A percentile compares a stretch with the other conserved stretches of the same genome.
Evolutionary conservation across 2,888 invertebrate species (phyloP).

Genomic region (Lamproptera curius): DNA sequence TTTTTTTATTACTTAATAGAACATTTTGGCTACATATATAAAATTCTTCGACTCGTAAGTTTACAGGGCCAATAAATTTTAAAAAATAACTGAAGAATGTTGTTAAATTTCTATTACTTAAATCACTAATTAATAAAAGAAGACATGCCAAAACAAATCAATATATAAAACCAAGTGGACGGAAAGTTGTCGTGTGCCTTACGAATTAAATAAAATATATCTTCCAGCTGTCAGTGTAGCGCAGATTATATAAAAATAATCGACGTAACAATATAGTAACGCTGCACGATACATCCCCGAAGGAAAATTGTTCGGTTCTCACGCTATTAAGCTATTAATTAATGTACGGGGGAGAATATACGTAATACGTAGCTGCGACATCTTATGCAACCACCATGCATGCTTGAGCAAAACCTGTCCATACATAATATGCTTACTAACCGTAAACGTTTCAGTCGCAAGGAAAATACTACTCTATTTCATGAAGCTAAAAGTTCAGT

Average conservation of each 20-base stretch:
- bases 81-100: too few relatives aligned
- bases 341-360: conserved; percentile 10
- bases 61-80: too few relatives aligned
- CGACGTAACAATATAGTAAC: not conserved
- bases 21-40: too few relatives aligned
- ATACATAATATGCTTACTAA: conserved; percentile 29
- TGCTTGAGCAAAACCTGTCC: conserved; percentile 31
- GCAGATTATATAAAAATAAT: not conserved
- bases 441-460: conserved; percentile 25
- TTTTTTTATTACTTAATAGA: too few relatives aligned
- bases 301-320: conserved; percentile 14
- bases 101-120: too few relatives aligned
- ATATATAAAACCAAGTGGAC: too few relatives aligned
- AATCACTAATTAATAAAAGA: too few relatives aligned
- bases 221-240: too few relatives aligned
- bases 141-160: too few relatives aligned
- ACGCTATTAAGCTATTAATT: conserved; percentile 21
- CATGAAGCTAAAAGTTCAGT: conserved; percentile 13
- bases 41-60: too few relatives aligned
- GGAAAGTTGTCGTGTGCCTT: too few relatives aligned
- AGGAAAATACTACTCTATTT: conserved; percentile 12
- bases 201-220: too few relatives aligned
- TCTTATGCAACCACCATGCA: conserved; percentile 32
- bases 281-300: conserved; percentile 2
- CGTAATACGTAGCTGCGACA: conserved; percentile 23